These are phyloP conservation scores for Neolamprologus devosi DNA, from an alignment of 2,113 vertebrate species.

Conservation along the genomic window DNA sequence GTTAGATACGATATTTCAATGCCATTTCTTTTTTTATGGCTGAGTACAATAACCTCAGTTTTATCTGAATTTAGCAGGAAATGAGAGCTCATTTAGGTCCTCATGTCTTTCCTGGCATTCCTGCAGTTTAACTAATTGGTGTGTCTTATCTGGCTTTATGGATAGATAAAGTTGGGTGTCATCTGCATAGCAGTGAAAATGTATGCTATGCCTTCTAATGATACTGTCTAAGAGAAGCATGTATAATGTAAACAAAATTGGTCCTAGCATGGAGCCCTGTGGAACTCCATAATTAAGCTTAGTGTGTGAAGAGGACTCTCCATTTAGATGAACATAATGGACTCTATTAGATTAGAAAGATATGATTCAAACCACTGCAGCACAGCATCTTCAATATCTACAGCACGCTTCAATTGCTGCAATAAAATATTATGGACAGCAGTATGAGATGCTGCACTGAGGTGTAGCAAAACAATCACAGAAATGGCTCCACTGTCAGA, in stretches of 20 bases:
- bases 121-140: neutral
- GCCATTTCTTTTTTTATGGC: neutral
- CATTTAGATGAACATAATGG: neutral
- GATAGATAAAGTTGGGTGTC: neutral
- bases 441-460: neutral
- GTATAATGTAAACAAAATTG: neutral
- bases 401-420: neutral
- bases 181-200: neutral
- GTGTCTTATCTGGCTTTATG: fast-evolving
- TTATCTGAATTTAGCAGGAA: neutral
- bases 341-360: neutral
- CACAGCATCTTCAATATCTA: neutral
- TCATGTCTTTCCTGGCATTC: neutral
- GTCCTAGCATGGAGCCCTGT: neutral
- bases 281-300: neutral
- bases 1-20: neutral
- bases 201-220: neutral
- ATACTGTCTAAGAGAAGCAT: neutral
- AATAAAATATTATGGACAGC: neutral
- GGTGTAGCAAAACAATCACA: neutral
- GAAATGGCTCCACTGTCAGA: neutral
- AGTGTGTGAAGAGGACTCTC: neutral
- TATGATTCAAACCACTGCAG: neutral
- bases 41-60: neutral
- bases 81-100: neutral